Evolutionary conservation across 2,113 vertebrate genomes (phyloP).

Genomic region (Gobiocypris rarus): DNA sequence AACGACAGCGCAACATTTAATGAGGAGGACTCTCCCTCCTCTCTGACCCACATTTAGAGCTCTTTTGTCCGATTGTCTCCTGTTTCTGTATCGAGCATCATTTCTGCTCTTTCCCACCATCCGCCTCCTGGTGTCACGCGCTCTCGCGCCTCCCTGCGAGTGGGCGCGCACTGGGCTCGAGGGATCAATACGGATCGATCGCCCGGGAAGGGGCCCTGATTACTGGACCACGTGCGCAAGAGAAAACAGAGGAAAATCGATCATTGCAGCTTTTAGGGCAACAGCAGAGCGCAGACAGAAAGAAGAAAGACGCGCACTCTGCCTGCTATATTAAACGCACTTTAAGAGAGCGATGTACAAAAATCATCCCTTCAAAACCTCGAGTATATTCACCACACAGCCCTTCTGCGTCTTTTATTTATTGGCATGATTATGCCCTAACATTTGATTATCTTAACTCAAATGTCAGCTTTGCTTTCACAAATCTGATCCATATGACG

Average conservation of each 20-base stretch:
- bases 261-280: constrained; percentile 85
- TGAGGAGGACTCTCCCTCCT: not conserved
- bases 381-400: not conserved
- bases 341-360: constrained; percentile 7
- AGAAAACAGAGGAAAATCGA: constrained; percentile 85
- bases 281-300: constrained; percentile 77
- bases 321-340: constrained; percentile 37
- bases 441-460: not conserved
- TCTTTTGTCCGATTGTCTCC: constrained; percentile 31
- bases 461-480: not conserved
- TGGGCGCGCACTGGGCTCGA: constrained; percentile 64
- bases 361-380: constrained; percentile 28
- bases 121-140: constrained; percentile 58
- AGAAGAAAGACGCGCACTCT: constrained; percentile 58
- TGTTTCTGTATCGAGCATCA: constrained; percentile 40
- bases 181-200: constrained; percentile 80
- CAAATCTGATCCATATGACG: no score
- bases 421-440: not conserved
- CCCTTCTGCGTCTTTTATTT: not conserved
- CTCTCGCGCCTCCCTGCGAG: constrained; percentile 56
- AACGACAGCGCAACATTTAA: not conserved
- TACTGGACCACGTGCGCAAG: constrained; percentile 83
- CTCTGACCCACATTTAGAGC: constrained; percentile 37
- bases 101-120: constrained; percentile 50
- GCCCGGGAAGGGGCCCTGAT: constrained; percentile 84